A percentile compares a stretch with the other conserved stretches of the same genome.
These are phyloP conservation scores for Limanda limanda DNA, from an alignment of 2,113 vertebrate species.

Conservation along the genomic window DNA sequence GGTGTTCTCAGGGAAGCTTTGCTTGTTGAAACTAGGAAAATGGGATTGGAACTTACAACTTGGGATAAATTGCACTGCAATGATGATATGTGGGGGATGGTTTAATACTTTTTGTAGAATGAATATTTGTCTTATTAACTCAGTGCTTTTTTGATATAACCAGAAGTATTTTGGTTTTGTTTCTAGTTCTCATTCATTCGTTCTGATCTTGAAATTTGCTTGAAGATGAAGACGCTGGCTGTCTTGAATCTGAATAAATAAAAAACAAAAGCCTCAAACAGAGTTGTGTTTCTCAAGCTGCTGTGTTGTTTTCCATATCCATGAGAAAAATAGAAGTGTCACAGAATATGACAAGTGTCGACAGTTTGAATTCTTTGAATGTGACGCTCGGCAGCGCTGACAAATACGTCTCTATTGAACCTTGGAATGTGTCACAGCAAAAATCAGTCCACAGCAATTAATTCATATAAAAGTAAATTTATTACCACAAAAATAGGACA, in stretches of 20 bases:
- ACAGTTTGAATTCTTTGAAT: constrained; percentile 16
- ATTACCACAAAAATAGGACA: constrained; percentile 80
- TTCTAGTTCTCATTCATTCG: neutral
- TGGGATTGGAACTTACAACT: neutral
- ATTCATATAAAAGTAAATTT: constrained; percentile 81
- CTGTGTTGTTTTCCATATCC: constrained; percentile 4
- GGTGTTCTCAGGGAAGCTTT: neutral
- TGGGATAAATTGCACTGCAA: constrained; percentile 1
- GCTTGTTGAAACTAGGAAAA: neutral
- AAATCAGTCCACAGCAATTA: constrained; percentile 32
- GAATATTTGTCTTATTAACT: neutral
- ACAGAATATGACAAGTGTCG: neutral
- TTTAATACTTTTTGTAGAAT: neutral
- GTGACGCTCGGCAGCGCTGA: neutral
- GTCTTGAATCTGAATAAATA: constrained; percentile 42
- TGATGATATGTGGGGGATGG: neutral
- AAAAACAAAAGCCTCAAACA: constrained; percentile 15
- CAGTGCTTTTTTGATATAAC: neutral
- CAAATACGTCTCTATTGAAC: neutral
- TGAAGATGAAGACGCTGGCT: constrained; percentile 31
- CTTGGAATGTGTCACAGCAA: constrained; percentile 6
- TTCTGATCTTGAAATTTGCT: constrained; percentile 16
- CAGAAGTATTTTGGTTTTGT: neutral
- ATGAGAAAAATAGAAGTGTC: constrained; percentile 32
- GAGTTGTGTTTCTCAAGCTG: neutral